phyloP scores from a whole-genome alignment of 1,140 invertebrate species.

The Caerostris extrusa region DNA sequence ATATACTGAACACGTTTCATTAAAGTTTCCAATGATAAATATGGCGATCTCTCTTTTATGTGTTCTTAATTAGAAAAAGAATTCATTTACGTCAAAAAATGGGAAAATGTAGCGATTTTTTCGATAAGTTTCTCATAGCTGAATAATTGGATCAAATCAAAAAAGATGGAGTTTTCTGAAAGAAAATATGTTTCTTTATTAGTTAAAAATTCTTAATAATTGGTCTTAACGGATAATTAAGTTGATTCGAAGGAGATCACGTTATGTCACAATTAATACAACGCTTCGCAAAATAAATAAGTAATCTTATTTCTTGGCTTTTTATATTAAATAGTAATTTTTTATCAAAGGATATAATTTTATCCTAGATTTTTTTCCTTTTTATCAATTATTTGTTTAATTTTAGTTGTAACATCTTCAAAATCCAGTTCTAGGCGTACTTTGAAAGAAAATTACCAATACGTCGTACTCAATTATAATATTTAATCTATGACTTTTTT shows the following conservation, averaged over 20 bases:
- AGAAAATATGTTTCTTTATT: not conserved
- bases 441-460: too few species aligned
- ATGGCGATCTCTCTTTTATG: not conserved
- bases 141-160: not conserved
- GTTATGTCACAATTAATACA: not conserved
- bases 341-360: too few species aligned
- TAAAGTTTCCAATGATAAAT: not conserved
- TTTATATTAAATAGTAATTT: too few species aligned
- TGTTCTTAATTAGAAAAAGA: not conserved
- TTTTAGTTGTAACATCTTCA: too few species aligned
- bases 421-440: too few species aligned
- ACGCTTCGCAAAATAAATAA: too few species aligned
- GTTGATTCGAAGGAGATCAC: not conserved
- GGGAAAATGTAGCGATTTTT: conserved; percentile 55
- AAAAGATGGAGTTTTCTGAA: not conserved
- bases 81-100: not conserved
- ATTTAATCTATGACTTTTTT: too few species aligned
- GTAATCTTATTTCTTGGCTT: too few species aligned
- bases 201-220: not conserved
- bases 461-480: too few species aligned
- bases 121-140: conserved; percentile 14
- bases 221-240: not conserved
- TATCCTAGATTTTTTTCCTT: too few species aligned
- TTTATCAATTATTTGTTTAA: too few species aligned
- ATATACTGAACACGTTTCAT: not conserved